Evolutionary conservation across 1,140 invertebrate genomes (phyloP).

Genomic region (Leptopilina clavipes): DNA sequence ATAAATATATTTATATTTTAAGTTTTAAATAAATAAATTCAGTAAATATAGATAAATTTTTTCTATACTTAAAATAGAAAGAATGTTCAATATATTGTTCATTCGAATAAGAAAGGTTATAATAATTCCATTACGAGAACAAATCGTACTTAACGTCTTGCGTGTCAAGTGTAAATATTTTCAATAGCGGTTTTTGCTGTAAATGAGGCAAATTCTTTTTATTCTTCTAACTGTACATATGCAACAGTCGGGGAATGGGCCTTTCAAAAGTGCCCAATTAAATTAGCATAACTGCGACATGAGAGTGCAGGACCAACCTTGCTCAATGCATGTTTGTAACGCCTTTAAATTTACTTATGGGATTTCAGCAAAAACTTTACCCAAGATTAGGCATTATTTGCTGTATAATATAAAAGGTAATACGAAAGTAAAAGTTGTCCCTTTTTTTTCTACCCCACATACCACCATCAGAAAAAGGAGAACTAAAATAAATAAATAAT

Average conservation of each 20-base stretch:
- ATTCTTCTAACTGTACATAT: not conserved
- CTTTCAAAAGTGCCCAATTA: slow-evolving; percentile 33
- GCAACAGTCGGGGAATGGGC: not conserved
- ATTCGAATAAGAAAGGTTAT: not conserved
- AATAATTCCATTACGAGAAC: not conserved
- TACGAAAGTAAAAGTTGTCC: slow-evolving; percentile 23
- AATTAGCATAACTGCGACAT: slow-evolving; percentile 32
- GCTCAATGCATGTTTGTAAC: slow-evolving; percentile 20
- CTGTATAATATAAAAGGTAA: slow-evolving; percentile 25
- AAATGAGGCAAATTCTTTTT: slow-evolving; percentile 2
- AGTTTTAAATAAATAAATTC: no score
- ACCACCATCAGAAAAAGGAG: not conserved
- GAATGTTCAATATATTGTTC: no score
- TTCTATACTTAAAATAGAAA: no score
- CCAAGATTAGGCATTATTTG: slow-evolving; percentile 25
- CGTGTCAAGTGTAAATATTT: no score
- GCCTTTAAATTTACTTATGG: slow-evolving; percentile 1
- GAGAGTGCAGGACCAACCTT: not conserved
- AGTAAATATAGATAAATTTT: no score
- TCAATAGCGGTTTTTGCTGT: not conserved
- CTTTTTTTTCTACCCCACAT: not conserved
- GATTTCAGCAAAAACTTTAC: not conserved
- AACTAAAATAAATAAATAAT: not conserved
- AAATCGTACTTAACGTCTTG: not conserved
- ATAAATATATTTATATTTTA: no score